phyloP scores from a whole-genome alignment of 1,140 invertebrate species.

The Bemisia tabaci region DNA sequence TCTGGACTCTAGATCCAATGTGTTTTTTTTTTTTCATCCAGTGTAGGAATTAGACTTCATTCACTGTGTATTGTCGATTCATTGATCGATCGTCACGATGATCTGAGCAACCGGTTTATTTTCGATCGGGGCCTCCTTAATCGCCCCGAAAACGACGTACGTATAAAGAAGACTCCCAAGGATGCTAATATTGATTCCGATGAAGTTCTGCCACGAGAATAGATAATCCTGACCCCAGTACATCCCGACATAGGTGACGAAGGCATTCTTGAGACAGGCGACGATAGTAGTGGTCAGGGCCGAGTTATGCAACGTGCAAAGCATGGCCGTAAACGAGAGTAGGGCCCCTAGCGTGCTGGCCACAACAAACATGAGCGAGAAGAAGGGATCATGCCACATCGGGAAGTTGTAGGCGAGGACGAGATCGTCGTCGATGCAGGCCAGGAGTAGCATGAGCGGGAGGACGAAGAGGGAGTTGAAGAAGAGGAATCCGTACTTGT shows the following conservation, averaged over 20 bases:
- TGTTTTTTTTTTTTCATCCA: too few relatives aligned
- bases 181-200: slow-evolving; percentile 87
- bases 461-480: slow-evolving; percentile 97
- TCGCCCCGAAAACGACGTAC: slow-evolving; percentile 53
- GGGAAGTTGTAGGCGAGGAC: slow-evolving; percentile 46
- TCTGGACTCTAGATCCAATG: too few relatives aligned
- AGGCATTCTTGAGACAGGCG: slow-evolving; percentile 87
- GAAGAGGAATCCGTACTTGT: slow-evolving; percentile 91
- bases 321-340: slow-evolving; percentile 83
- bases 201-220: slow-evolving; percentile 83
- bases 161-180: slow-evolving; percentile 65
- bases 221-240: slow-evolving; percentile 94
- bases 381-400: slow-evolving; percentile 60
- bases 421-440: slow-evolving; percentile 67
- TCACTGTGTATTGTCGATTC: too few relatives aligned
- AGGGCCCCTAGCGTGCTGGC: slow-evolving; percentile 96
- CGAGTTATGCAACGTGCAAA: slow-evolving; percentile 93
- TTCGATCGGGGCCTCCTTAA: slow-evolving; percentile 1
- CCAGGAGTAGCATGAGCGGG: slow-evolving; percentile 55
- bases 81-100: too few relatives aligned
- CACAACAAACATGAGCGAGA: slow-evolving; percentile 68
- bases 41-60: too few relatives aligned
- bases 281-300: slow-evolving; percentile 97
- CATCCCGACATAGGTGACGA: slow-evolving; percentile 92
- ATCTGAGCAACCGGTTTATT: too few relatives aligned